Conservation (phyloP, 2,797 vertebrate genomes). For the Sebastes vulpes region DNA sequence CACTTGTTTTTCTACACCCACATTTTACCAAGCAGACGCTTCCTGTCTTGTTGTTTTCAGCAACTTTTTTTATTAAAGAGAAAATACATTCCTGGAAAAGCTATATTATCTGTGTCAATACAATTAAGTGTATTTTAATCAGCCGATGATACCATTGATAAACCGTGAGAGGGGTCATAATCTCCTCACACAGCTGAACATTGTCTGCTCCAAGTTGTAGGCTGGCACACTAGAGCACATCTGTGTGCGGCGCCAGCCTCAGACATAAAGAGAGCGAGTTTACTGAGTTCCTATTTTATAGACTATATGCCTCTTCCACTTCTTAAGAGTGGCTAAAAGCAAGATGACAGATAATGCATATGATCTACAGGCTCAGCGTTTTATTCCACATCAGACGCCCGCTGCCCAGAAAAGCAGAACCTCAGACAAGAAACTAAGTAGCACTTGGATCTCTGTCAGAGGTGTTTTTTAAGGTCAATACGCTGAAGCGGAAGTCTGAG, state of each 20-base stretch:
- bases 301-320: conserved; percentile 46
- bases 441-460: conserved; percentile 70
- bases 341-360: conserved; percentile 62
- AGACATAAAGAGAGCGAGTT: conserved; percentile 50
- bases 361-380: conserved; percentile 58
- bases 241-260: conserved; percentile 35
- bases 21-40: conserved; percentile 36
- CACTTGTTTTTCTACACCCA: conserved; percentile 29
- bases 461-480: conserved; percentile 81
- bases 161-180: not conserved
- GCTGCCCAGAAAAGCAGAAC: conserved; percentile 75
- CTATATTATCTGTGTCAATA: not conserved
- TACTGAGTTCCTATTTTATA: conserved; percentile 61
- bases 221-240: conserved; percentile 26
- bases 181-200: not conserved
- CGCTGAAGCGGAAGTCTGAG: conserved; percentile 80
- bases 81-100: conserved; percentile 11
- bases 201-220: not conserved
- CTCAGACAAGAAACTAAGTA: conserved; percentile 69
- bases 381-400: conserved; percentile 69
- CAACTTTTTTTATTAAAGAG: not conserved
- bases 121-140: conserved; percentile 7
- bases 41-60: conserved; percentile 30
- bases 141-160: not conserved
- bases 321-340: conserved; percentile 56